These are phyloP conservation scores for Ifrita kowaldi DNA, from an alignment of 2,113 vertebrate genomes.

Conservation along the genomic window DNA sequence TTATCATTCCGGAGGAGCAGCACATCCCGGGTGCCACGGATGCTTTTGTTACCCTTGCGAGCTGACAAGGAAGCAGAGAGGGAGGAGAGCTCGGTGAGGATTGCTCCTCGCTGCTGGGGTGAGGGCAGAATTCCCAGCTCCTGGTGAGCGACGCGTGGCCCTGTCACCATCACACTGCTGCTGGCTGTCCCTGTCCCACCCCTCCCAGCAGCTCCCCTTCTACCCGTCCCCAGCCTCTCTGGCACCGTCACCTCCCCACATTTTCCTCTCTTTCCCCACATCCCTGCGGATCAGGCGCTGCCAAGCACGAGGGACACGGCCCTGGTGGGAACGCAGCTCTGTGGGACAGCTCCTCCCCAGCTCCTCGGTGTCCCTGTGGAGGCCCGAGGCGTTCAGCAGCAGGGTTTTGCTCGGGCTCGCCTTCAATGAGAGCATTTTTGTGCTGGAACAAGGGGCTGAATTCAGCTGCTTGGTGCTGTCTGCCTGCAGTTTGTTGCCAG, in stretches of 20 bases:
- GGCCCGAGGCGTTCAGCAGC: background rate
- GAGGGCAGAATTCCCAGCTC: background rate
- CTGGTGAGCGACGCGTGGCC: background rate
- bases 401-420: background rate
- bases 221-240: background rate
- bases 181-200: background rate
- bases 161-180: background rate
- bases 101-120: background rate
- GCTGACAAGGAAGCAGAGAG: background rate
- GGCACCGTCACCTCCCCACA: fast-evolving
- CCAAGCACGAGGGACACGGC: fast-evolving
- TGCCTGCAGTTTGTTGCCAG: slow-evolving; percentile 66
- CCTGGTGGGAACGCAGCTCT: background rate
- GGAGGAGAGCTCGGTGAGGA: background rate
- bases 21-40: background rate
- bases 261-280: background rate
- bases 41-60: background rate
- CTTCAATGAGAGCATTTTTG: slow-evolving; percentile 76
- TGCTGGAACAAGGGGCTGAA: slow-evolving; percentile 72
- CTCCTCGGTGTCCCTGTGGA: background rate
- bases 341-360: background rate
- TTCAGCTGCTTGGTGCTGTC: slow-evolving; percentile 69
- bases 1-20: slow-evolving; percentile 50
- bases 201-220: background rate
- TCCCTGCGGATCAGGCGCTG: background rate